These are phyloP conservation scores for Enteromius unitaeniatus DNA, from an alignment of 2,797 vertebrate genomes.

Conservation along the genomic window DNA sequence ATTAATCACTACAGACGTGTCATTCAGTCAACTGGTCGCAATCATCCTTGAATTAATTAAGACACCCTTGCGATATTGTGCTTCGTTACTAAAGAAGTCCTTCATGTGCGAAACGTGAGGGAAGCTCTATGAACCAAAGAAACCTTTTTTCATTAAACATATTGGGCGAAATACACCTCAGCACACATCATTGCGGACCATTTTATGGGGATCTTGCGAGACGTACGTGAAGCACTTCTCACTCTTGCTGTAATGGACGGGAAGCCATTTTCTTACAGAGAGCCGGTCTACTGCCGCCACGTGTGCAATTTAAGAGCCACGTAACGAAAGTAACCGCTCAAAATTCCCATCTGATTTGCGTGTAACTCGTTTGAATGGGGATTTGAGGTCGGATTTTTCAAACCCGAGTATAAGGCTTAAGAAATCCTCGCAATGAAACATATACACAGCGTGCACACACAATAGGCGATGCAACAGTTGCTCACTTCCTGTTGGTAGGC, in stretches of 20 bases:
- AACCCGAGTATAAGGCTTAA: not conserved
- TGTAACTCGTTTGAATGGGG: constrained; percentile 20
- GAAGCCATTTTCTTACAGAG: constrained; percentile 60
- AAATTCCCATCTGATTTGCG: constrained; percentile 36
- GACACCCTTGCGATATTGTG: not conserved
- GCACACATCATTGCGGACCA: not conserved
- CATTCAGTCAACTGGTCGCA: not conserved
- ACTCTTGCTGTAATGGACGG: constrained; percentile 36
- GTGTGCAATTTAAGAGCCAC: constrained; percentile 57
- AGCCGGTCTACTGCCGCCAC: constrained; percentile 56
- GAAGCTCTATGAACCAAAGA: not conserved
- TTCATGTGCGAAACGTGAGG: not conserved
- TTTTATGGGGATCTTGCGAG: not conserved
- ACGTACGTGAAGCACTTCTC: constrained; percentile 22
- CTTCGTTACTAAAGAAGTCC: not conserved
- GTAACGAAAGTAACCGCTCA: constrained; percentile 23
- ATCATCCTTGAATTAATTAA: not conserved
- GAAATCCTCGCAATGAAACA: not conserved
- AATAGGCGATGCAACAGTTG: constrained; percentile 61
- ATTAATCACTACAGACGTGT: not conserved
- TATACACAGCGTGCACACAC: constrained; percentile 12
- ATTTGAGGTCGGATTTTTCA: constrained; percentile 28
- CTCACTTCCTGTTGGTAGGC: constrained; percentile 61
- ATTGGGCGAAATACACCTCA: not conserved
- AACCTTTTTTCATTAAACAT: not conserved